Evolutionary conservation across 2,888 invertebrate genomes (phyloP).

Genomic region (Pollenia angustigena): DNA sequence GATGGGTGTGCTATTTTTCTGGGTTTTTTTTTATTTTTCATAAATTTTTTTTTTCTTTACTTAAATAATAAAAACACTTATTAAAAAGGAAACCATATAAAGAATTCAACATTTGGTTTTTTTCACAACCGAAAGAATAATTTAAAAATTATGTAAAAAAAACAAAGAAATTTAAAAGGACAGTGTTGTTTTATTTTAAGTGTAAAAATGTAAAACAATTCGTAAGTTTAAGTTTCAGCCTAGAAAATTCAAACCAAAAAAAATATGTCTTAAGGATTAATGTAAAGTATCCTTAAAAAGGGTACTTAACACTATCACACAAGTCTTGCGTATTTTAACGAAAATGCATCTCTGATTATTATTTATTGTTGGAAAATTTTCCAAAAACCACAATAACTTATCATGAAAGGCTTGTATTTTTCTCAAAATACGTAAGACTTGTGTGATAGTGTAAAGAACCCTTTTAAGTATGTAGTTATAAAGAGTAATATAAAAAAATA

Average conservation of each 20-base stretch:
- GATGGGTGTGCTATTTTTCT: conserved; percentile 74
- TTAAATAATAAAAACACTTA: conserved; percentile 27
- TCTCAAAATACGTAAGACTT: too few relatives aligned
- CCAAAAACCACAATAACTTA: too few relatives aligned
- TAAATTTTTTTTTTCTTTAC: conserved; percentile 6
- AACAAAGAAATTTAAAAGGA: conserved; percentile 27
- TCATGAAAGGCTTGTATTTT: too few relatives aligned
- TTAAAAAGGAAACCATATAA: conserved; percentile 26
- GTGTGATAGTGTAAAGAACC: too few relatives aligned
- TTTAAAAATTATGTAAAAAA: neutral
- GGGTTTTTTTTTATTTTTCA: conserved; percentile 62
- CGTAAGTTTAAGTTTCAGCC: neutral
- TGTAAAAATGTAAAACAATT: conserved; percentile 48
- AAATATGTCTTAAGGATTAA: neutral
- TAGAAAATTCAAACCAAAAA: neutral
- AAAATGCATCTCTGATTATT: too few relatives aligned
- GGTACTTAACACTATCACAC: too few relatives aligned
- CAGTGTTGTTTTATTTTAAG: conserved; percentile 6
- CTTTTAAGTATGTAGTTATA: neutral
- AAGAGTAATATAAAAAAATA: conserved; percentile 18
- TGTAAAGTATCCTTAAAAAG: too few relatives aligned
- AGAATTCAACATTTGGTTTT: conserved; percentile 42
- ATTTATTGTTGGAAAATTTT: too few relatives aligned
- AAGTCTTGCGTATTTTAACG: too few relatives aligned
- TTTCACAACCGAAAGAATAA: conserved; percentile 51